These are phyloP conservation scores for Rhopilema esculentum DNA, from an alignment of 30 jellyfish, hydroid and myxozoan species.

Conservation along the genomic window DNA sequence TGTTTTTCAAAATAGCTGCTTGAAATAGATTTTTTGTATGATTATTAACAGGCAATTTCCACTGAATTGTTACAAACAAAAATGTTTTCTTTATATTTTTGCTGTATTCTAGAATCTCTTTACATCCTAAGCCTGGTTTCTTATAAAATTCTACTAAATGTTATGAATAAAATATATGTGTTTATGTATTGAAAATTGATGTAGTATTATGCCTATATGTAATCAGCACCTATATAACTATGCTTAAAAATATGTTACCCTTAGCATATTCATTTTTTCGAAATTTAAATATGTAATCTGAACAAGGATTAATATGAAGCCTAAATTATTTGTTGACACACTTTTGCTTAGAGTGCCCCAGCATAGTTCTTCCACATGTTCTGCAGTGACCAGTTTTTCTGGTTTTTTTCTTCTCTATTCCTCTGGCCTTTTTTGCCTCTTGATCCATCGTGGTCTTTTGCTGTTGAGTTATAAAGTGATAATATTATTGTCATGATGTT, in stretches of 20 bases:
- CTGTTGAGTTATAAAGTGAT: constrained; percentile 7
- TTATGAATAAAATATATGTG: no score
- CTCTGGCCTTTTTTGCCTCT: constrained; percentile 4
- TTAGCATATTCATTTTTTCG: neutral
- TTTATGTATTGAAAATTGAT: no score
- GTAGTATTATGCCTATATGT: neutral
- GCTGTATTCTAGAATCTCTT: no score
- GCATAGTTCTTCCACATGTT: constrained; percentile 6
- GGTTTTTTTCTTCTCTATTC: neutral
- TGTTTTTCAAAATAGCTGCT: no score
- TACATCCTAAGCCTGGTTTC: no score
- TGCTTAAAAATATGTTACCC: no score
- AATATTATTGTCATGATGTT: neutral
- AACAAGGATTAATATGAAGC: neutral
- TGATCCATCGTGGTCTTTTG: neutral
- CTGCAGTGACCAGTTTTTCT: constrained; percentile 9
- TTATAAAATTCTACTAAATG: no score
- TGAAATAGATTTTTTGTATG: no score
- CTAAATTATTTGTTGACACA: neutral
- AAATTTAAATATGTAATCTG: neutral
- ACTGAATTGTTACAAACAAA: no score
- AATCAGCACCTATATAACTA: neutral
- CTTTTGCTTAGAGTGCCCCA: constrained; percentile 7
- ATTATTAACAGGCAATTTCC: no score
- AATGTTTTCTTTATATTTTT: no score